These are phyloP conservation scores for Venusia cambrica DNA, from an alignment of 2,888 invertebrate species.

Conservation along the genomic window DNA sequence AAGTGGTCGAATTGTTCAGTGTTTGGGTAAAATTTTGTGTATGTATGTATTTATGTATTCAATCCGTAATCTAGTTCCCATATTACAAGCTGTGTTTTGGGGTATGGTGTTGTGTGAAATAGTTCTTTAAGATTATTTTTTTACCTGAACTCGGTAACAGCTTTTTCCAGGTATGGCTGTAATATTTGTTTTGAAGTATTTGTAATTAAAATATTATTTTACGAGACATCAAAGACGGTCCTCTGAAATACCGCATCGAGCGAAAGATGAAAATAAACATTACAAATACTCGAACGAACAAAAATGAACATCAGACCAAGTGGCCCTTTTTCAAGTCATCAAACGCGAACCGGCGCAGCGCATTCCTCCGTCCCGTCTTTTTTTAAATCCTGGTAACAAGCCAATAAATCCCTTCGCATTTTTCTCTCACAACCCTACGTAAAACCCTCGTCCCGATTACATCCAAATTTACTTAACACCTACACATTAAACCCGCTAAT, in stretches of 20 bases:
- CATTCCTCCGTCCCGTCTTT: constrained; percentile 68
- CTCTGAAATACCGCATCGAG: constrained; percentile 20
- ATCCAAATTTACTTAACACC: constrained; percentile 81
- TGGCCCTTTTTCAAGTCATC: constrained; percentile 55
- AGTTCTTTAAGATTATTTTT: too few relatives aligned
- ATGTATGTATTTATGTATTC: too few relatives aligned
- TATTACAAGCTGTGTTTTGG: too few relatives aligned
- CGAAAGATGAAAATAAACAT: constrained; percentile 36
- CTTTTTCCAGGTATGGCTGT: too few relatives aligned
- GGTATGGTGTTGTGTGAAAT: too few relatives aligned
- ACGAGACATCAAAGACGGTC: constrained; percentile 13
- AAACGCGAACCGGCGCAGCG: constrained; percentile 54
- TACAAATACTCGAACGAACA: constrained; percentile 56
- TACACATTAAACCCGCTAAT: constrained; percentile 72
- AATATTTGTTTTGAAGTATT: too few relatives aligned
- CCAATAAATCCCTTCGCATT: constrained; percentile 79
- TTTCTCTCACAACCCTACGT: constrained; percentile 57
- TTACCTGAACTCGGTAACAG: too few relatives aligned
- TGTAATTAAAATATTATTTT: too few relatives aligned
- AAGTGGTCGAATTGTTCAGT: too few relatives aligned
- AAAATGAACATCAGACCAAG: constrained; percentile 62
- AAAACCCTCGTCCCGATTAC: constrained; percentile 79
- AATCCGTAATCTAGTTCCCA: too few relatives aligned
- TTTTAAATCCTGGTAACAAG: constrained; percentile 79
- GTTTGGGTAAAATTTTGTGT: too few relatives aligned